These are phyloP conservation scores for Campylomormyrus tamandua DNA, from an alignment of 2,113 vertebrate genomes.

Conservation along the genomic window DNA sequence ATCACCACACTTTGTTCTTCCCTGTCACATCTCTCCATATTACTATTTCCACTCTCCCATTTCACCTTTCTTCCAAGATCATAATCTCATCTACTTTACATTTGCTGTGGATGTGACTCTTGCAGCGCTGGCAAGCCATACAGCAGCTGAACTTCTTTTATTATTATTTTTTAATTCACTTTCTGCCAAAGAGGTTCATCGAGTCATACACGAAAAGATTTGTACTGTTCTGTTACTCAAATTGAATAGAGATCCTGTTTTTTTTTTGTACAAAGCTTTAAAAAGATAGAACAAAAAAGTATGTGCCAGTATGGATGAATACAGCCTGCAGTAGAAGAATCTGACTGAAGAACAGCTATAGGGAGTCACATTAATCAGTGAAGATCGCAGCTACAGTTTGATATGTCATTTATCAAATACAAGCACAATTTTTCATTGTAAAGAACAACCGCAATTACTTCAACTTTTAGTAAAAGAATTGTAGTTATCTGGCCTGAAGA, in stretches of 20 bases:
- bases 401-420: constrained; percentile 49
- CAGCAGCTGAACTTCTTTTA: constrained; percentile 40
- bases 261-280: constrained; percentile 34
- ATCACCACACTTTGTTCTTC: constrained; percentile 61
- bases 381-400: constrained; percentile 28
- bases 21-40: constrained; percentile 46
- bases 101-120: constrained; percentile 31
- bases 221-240: constrained; percentile 39
- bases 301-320: constrained; percentile 53
- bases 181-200: constrained; percentile 34
- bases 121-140: constrained; percentile 40
- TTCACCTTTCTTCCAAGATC: constrained; percentile 44
- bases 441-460: constrained; percentile 27
- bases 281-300: constrained; percentile 36
- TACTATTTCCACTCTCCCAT: constrained; percentile 51
- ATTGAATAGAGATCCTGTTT: constrained; percentile 40
- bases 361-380: constrained; percentile 55
- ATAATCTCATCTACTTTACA: constrained; percentile 40
- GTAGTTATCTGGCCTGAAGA: background rate
- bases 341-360: constrained; percentile 50
- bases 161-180: constrained; percentile 33
- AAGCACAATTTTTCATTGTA: constrained; percentile 26
- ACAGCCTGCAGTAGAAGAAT: constrained; percentile 53
- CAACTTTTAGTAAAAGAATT: background rate
- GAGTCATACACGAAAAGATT: constrained; percentile 30